These are phyloP conservation scores for Patella pellucida DNA, from an alignment of 2,888 invertebrate species.

Conservation along the genomic window DNA sequence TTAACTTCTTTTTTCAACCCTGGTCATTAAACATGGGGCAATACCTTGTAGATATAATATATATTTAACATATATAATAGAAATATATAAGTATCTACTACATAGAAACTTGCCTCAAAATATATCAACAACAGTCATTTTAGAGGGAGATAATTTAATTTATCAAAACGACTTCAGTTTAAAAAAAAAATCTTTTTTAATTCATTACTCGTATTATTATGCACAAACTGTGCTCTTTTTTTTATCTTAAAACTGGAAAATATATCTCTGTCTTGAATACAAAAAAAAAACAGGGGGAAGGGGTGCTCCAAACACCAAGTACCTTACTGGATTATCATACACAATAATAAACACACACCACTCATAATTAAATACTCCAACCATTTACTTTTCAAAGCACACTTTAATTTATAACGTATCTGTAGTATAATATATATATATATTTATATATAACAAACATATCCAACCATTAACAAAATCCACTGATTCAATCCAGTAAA, in stretches of 20 bases:
- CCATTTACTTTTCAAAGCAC: slow-evolving; percentile 1
- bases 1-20: not conserved
- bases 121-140: no score
- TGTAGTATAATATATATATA: slow-evolving; percentile 3
- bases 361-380: slow-evolving; percentile 4
- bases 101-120: no score
- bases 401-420: not conserved
- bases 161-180: no score
- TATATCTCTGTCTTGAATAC: slow-evolving; percentile 6
- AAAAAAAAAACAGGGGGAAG: not conserved
- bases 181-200: no score
- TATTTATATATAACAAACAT: slow-evolving; percentile 1
- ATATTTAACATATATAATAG: no score
- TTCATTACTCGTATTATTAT: not conserved
- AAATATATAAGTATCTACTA: no score
- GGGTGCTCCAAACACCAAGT: slow-evolving; percentile 6
- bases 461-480: not conserved
- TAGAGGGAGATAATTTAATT: no score
- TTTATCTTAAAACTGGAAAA: not conserved
- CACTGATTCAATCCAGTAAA: not conserved
- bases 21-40: slow-evolving; percentile 1
- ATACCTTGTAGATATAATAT: not conserved
- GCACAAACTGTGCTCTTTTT: not conserved
- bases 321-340: not conserved
- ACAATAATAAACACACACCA: slow-evolving; percentile 5